Base-by-base conservation (phyloP, 1,140 invertebrate species). In the Palaemon carinicauda region DNA sequence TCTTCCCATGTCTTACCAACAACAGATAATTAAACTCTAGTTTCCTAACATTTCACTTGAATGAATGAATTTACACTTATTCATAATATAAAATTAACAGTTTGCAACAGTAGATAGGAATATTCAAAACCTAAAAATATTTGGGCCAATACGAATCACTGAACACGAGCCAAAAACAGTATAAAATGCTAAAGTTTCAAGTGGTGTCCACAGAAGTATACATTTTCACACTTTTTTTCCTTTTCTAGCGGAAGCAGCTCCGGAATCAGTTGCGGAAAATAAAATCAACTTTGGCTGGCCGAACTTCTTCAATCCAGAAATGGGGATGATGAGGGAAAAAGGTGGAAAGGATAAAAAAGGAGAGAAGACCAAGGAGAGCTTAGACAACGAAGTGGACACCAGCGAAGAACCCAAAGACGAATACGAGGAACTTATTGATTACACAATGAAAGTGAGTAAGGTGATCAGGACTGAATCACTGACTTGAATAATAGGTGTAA, bases 251-350 rank as follows among this genome's bases (percentile, higher is more conserved):
- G 65, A 86, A n/a, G 56, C 27, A 12, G 50, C 84, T 2, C 77
- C 84, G 24, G 80, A 86, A n/a, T 56, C 77, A 19, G 41, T 83
- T 19, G 77, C 79, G 53, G 88, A 82, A 9, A 71, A 89, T 24
- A 89, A 89, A 41, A 87, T 89, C 15, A 87, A 89, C 33, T 86
- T 89, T 51, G 88, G 88, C 19, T 89, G 88, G 88, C 88, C 88
- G 17, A 89, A 83, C 33, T 89, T 89, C 31, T 89, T 89, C 75
- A 89, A 89, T 24, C 88, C 88, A 0, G 85, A 89, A 77, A 82
- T 87, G 77, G 88, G 83, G 12, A 89, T 89, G 69, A 75, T 82
- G 56, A 29, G 88, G 24, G 81, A 89, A 53, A 83, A 87, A 29
- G 50, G 54, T n/a, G 33, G 50, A 4, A 82, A 81, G 50, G 24